phyloP scores from a whole-genome alignment of 2,888 invertebrate species.

The Leptarthrus brevirostris region DNA sequence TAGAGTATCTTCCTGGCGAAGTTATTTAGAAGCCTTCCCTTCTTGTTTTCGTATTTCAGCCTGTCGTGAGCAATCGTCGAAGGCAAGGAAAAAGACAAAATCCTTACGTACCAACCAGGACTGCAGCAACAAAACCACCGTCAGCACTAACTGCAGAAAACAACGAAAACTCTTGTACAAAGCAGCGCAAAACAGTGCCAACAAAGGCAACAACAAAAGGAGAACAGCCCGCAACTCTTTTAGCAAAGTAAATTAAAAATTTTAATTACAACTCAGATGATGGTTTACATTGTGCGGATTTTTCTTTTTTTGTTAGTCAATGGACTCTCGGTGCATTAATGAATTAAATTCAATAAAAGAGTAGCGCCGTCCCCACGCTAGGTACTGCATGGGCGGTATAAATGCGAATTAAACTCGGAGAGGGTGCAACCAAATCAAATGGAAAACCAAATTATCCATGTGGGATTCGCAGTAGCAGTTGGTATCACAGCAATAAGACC shows the following conservation, averaged over 20 bases:
- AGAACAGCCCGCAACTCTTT: slow-evolving; percentile 49
- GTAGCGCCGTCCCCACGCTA: slow-evolving; percentile 20
- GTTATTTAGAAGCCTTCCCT: too few species aligned
- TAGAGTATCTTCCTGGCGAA: too few species aligned
- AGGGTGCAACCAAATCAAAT: slow-evolving; percentile 25
- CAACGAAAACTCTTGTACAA: too few species aligned
- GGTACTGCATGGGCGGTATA: background rate
- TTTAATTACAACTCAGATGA: slow-evolving; percentile 53
- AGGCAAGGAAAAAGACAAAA: too few species aligned
- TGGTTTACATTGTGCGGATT: slow-evolving; percentile 47
- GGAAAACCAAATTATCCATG: slow-evolving; percentile 43
- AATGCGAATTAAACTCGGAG: slow-evolving; percentile 11
- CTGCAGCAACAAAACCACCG: too few species aligned
- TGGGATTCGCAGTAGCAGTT: slow-evolving; percentile 19
- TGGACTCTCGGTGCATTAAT: slow-evolving; percentile 53
- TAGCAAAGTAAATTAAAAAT: slow-evolving; percentile 55
- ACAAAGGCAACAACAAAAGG: slow-evolving; percentile 51
- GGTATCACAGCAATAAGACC: background rate
- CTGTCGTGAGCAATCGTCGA: too few species aligned
- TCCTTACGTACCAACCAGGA: too few species aligned
- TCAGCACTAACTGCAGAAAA: too few species aligned
- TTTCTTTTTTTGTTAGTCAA: slow-evolving; percentile 39
- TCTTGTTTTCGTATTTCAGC: too few species aligned
- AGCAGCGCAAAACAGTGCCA: slow-evolving; percentile 6
- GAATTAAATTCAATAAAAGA: slow-evolving; percentile 54